A percentile compares a stretch with the other conserved stretches of the same genome.
These are phyloP conservation scores for Oreonectes daqikongensis DNA, from an alignment of 2,797 vertebrate genomes.

Conservation along the genomic window DNA sequence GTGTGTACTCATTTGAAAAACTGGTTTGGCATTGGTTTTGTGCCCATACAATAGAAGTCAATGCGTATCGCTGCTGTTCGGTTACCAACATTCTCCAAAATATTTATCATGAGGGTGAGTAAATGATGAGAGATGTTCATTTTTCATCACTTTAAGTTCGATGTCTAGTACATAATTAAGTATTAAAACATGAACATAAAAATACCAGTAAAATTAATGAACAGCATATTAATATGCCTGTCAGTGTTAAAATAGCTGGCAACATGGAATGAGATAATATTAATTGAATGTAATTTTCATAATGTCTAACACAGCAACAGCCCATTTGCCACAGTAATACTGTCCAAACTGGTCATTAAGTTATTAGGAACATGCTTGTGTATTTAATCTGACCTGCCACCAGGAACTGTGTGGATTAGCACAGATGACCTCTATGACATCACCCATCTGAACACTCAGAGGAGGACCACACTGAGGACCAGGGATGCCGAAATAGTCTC, in stretches of 20 bases:
- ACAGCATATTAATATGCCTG: not conserved
- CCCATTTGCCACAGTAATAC: not conserved
- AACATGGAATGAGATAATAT: not conserved
- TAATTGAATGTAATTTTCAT: not conserved
- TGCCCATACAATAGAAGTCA: no score
- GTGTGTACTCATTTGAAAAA: not conserved
- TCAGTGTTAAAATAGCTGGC: not conserved
- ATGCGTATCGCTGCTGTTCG: no score
- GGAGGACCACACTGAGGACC: conserved; percentile 82
- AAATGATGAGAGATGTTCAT: no score
- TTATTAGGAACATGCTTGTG: not conserved
- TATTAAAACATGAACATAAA: not conserved
- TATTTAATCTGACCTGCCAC: conserved; percentile 88
- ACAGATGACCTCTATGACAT: conserved; percentile 87
- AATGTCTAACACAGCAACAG: not conserved
- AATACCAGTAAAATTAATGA: not conserved
- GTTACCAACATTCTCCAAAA: no score
- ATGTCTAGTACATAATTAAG: not conserved
- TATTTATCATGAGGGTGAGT: no score
- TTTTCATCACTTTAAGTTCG: no score
- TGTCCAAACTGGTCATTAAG: not conserved
- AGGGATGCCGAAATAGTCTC: conserved; percentile 84
- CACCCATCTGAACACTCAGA: conserved; percentile 84
- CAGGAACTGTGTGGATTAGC: conserved; percentile 90
- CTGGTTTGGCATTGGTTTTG: no score